Evolutionary conservation across 1,140 invertebrate genomes (phyloP).

Genomic region (Plectrocnemia conspersa): DNA sequence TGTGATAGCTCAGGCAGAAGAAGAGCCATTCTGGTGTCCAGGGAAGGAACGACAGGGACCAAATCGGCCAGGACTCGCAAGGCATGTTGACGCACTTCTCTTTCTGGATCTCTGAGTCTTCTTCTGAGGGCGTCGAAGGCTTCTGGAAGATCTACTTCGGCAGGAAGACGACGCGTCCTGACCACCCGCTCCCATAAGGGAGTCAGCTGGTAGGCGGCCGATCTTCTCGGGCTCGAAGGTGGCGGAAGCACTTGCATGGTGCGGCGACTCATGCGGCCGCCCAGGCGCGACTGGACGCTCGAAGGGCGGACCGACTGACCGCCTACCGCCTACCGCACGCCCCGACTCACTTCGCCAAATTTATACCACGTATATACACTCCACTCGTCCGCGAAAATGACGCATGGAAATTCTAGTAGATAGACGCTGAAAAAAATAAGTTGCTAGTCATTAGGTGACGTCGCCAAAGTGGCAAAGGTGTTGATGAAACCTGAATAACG

Average conservation of each 20-base stretch:
- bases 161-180: constrained; percentile 54
- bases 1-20: constrained; percentile 63
- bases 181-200: constrained; percentile 73
- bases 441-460: too few species aligned
- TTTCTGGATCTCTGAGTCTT: constrained; percentile 70
- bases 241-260: constrained; percentile 17
- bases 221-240: constrained; percentile 9
- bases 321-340: too few species aligned
- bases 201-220: constrained; percentile 53
- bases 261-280: constrained; percentile 15
- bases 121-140: constrained; percentile 66
- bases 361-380: too few species aligned
- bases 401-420: too few species aligned
- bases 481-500: too few species aligned
- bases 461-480: too few species aligned
- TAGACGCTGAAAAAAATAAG: too few species aligned
- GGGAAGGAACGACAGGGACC: constrained; percentile 60
- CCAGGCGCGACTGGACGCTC: constrained; percentile 9
- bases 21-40: constrained; percentile 57
- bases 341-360: too few species aligned
- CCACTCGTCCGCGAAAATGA: too few species aligned
- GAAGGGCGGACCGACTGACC: constrained; percentile 1
- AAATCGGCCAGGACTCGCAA: constrained; percentile 69
- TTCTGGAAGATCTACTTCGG: constrained; percentile 57
- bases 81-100: constrained; percentile 75